Evolutionary conservation across 2,888 invertebrate species (phyloP).

Genomic region (Pyrocoelia pectoralis): DNA sequence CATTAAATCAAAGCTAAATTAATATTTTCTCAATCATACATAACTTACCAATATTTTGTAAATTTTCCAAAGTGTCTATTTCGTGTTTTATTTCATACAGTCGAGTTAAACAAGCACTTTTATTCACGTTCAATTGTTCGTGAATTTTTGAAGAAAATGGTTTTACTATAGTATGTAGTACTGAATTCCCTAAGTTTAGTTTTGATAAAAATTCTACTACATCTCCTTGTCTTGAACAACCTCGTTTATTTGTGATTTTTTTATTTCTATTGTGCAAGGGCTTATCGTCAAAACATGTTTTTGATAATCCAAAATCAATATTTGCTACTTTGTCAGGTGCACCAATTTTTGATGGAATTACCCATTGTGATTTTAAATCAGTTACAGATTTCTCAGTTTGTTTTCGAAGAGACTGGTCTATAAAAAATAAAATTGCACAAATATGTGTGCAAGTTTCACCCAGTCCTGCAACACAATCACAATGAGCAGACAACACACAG

Average conservation of each 20-base stretch:
- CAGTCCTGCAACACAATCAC: neutral
- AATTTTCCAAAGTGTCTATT: neutral
- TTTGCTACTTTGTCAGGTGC: neutral
- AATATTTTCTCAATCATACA: too few species aligned
- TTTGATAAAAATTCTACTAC: neutral
- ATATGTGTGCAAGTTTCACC: constrained; percentile 4
- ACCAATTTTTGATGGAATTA: too few species aligned
- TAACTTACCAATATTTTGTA: neutral
- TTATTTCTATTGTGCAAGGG: neutral
- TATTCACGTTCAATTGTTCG: neutral
- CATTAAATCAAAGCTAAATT: neutral
- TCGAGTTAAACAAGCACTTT: neutral
- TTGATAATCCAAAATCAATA: neutral
- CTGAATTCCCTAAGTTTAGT: neutral
- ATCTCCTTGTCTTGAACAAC: neutral
- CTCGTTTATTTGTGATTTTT: neutral
- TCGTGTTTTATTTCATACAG: neutral
- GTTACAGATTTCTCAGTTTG: constrained; percentile 5
- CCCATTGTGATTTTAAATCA: neutral
- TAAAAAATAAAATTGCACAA: neutral
- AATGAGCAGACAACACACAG: neutral
- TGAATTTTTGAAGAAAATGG: constrained; percentile 3
- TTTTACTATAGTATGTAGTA: neutral
- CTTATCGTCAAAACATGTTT: neutral
- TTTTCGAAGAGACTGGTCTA: neutral